Percentiles rank a stretch among this genome's conserved stretches.
Evolutionary conservation across 1,140 invertebrate species (phyloP).

Genomic region (Aporrectodea caliginosa): DNA sequence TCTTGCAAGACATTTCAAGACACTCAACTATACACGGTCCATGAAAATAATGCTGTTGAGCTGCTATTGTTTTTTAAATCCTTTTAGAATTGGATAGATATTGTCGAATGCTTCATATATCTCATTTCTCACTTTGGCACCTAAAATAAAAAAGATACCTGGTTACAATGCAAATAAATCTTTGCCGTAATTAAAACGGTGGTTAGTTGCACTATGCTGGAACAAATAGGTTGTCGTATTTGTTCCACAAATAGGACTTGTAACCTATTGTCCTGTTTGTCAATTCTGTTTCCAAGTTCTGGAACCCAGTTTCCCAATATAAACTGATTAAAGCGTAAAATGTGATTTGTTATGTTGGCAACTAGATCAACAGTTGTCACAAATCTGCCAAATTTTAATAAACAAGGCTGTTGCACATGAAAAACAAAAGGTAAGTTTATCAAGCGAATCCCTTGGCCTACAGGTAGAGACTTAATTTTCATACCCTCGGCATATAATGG

Average conservation of each 20-base stretch:
- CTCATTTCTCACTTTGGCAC: constrained; percentile 95
- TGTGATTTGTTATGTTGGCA: too few relatives aligned
- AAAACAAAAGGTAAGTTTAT: too few relatives aligned
- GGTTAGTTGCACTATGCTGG: not conserved
- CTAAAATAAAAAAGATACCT: constrained; percentile 59
- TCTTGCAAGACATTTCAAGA: too few relatives aligned
- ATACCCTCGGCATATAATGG: too few relatives aligned
- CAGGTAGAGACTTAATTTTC: too few relatives aligned
- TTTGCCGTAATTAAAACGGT: not conserved
- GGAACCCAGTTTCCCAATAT: not conserved
- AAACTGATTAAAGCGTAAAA: too few relatives aligned
- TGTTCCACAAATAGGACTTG: not conserved
- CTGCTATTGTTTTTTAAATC: constrained; percentile 85
- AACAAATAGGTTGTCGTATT: not conserved
- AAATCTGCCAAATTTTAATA: not conserved
- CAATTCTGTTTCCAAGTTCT: not conserved
- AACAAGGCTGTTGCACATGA: not conserved
- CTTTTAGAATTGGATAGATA: constrained; percentile 98
- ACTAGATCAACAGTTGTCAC: too few relatives aligned
- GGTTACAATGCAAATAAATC: not conserved
- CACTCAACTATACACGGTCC: not conserved
- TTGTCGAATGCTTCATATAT: constrained; percentile 99
- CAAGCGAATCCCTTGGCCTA: too few relatives aligned
- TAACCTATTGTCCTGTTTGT: not conserved
- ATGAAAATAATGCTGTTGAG: not conserved